Base-by-base conservation (phyloP, 2,797 vertebrate genomes). In the Crossoptilon crossoptilon region DNA sequence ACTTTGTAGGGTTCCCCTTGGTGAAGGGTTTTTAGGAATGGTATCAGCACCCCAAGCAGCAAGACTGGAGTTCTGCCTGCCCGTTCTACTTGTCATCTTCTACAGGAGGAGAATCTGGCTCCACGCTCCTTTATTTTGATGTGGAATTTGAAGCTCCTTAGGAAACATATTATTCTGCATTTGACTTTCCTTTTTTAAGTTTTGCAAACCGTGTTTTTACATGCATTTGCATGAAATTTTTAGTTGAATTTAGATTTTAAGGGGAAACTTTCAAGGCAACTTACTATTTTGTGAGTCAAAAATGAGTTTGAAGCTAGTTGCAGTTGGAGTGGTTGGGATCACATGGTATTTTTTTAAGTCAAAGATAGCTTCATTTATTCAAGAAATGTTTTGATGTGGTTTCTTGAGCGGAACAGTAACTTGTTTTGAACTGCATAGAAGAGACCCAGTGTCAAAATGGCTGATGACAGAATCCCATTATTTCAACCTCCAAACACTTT, bases 301-400 rank as follows among this genome's bases (percentile, higher is more conserved):
- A 76, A 26, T 1, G 44, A 43, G 33, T 6, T 85, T 69, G 91
- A 16, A 75, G 10, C 48, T 33, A 48, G 24, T 29, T 93, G 53
- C 51, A 39, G 66, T 55, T 29, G 23, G 82, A 74, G 58, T 39
- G 60, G 33, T 27, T 91, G 88, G 75, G 83, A 78, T 88, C 84
- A 86, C 43, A 24, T 67, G 87, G 13, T 23, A 24, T 39, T 67
- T 86, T 44, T 70, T 93, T 35, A 72, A 93, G 59, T 51, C 85
- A 75, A 56, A 90, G 80, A 79, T 60, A 87, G 48, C n/a, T 59
- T 78, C 31, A 29, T 70, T 84, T 62, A 22, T 29, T 79, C 53
- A 49, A 69, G 71, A 51, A 81, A 24, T 55, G 35, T 81, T 91
- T 88, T 95, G 66, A 72, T 94, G 92, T 93, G 84, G 84, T 37